Base-by-base conservation (phyloP, 2,113 vertebrate species). In the Macquaria australasica region DNA sequence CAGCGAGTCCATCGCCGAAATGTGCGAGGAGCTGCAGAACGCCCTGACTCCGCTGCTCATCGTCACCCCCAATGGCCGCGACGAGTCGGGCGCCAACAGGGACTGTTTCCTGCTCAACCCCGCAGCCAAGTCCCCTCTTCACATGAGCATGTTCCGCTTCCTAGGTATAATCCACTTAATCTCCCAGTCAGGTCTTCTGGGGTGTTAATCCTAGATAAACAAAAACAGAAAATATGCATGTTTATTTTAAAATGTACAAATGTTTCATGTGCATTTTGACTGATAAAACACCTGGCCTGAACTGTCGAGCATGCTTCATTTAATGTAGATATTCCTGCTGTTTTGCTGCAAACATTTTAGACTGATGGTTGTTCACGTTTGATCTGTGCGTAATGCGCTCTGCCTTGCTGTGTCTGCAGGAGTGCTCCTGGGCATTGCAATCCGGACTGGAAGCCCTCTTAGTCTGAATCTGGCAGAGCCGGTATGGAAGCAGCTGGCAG, bases 21-120 rank as follows among this genome's bases (percentile, higher is more conserved):
- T 99, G 97, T 99, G 98, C 0, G 98, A 99, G 88, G 98, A 99
- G 93, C 97, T 99, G 81, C 98, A 99, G 95, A 99, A 99, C 7
- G 97, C 98, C 2, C 95, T 99, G 88, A 99, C 98, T 0, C 98
- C 98, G 0, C 96, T 99, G 59, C 96, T 99, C 87, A 99, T 99
- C 10, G 98, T 99, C 81, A 99, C 98, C 0, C 98, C 98, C 41
- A 99, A 99, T 6, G 98, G 98, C 21, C 96, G 98, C 70, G 98
- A 99, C 16, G 98, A 99, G 92, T 99, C 98, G 0, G 98, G 98
- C 11, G 98, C 98, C 84, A 99, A 99, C 93, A 95, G 98, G 18
- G 98, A 99, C 94, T 99, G 98, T 82, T 99, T 98, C 95, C 95
- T 99, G 0, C 93, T 99, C 78, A 99, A 98, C 93, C 98, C 98